Conservation (phyloP, 1,140 invertebrate species). For the Dinoponera quadriceps region DNA sequence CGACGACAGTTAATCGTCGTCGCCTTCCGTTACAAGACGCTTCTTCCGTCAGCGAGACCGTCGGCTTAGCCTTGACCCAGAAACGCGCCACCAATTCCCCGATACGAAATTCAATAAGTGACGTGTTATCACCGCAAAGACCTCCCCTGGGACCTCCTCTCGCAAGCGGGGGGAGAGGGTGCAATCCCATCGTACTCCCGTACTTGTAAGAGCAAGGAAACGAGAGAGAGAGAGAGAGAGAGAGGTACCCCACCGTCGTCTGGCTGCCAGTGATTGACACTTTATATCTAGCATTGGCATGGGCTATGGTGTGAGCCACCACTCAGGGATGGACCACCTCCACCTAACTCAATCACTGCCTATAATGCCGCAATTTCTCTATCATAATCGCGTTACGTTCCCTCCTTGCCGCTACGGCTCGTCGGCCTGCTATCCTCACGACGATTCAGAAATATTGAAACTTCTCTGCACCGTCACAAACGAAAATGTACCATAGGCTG, state of each 20-base stretch:
- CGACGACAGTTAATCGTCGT: too few relatives aligned
- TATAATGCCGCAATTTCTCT: conserved; percentile 85
- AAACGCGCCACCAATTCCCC: conserved; percentile 58
- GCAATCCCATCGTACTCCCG: conserved; percentile 19
- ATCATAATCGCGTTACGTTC: conserved; percentile 83
- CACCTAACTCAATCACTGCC: conserved; percentile 84
- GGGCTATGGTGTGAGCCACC: conserved; percentile 73
- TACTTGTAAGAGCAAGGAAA: not conserved
- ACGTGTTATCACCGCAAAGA: conserved; percentile 75
- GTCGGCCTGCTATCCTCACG: conserved; percentile 70
- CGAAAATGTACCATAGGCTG: not conserved
- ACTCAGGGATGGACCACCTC: conserved; percentile 74
- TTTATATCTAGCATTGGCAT: conserved; percentile 81
- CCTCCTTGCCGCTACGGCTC: conserved; percentile 65
- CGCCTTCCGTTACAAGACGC: not conserved
- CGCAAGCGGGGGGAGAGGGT: conserved; percentile 35
- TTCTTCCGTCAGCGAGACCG: conserved; percentile 24
- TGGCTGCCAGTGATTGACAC: conserved; percentile 82
- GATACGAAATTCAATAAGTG: conserved; percentile 76
- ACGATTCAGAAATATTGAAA: conserved; percentile 76
- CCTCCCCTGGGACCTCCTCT: conserved; percentile 62
- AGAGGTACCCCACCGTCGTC: conserved; percentile 66
- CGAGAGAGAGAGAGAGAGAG: conserved; percentile 18
- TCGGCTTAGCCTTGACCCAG: conserved; percentile 73
- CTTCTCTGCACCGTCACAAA: conserved; percentile 47